phyloP scores from a whole-genome alignment of 2,888 invertebrate genomes.

The Oegoconia quadripuncta region DNA sequence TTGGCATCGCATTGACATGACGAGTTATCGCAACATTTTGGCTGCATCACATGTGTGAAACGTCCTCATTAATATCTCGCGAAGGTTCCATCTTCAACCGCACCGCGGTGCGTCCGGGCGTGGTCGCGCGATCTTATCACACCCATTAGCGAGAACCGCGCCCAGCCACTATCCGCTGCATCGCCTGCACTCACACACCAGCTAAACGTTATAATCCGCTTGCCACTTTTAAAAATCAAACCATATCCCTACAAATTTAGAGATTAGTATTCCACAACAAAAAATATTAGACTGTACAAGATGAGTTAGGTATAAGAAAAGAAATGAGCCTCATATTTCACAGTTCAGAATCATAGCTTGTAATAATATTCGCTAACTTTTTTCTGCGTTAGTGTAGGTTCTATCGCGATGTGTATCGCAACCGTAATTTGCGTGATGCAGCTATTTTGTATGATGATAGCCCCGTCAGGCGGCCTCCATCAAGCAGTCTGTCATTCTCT shows the following conservation, averaged over 20 bases:
- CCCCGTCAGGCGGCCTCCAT: conserved; percentile 21
- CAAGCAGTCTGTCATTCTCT: conserved; percentile 43
- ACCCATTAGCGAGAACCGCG: conserved; percentile 70
- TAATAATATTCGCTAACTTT: conserved; percentile 49
- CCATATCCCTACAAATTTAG: conserved; percentile 17
- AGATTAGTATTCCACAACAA: conserved; percentile 22
- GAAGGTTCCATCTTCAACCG: background rate
- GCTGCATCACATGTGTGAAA: background rate
- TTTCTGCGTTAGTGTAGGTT: conserved; percentile 43
- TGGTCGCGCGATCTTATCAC: conserved; percentile 71
- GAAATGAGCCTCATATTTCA: conserved; percentile 44
- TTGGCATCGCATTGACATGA: too few relatives aligned
- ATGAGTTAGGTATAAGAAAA: conserved; percentile 17
- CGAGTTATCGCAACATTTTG: too few relatives aligned
- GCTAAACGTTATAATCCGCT: conserved; percentile 39
- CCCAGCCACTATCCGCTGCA: conserved; percentile 65
- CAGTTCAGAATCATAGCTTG: conserved; percentile 40
- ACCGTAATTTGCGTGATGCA: conserved; percentile 68
- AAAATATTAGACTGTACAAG: conserved; percentile 17
- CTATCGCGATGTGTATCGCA: conserved; percentile 46
- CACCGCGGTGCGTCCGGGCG: conserved; percentile 43
- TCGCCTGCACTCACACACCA: conserved; percentile 39
- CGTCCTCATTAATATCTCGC: background rate
- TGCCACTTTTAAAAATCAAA: conserved; percentile 22
- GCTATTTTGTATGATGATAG: conserved; percentile 62